Evolutionary conservation across 2,797 vertebrate genomes (phyloP).

Genomic region (Argyrosomus regius): DNA sequence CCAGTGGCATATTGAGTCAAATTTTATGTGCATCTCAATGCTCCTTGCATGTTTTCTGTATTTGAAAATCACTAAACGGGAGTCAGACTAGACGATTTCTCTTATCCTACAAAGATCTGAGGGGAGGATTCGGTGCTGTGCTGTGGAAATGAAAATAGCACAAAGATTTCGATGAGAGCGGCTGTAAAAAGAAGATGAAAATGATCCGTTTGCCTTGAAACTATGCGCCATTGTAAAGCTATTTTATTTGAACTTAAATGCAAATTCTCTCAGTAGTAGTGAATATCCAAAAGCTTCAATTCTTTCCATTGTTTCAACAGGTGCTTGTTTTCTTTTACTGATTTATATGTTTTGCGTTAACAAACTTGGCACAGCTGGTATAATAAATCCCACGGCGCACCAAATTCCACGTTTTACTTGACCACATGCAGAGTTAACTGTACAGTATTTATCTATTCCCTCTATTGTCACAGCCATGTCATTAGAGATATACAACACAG

Average conservation of each 20-base stretch:
- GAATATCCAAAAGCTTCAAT: not conserved
- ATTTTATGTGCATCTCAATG: slow-evolving; percentile 59
- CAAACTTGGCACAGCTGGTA: slow-evolving; percentile 12
- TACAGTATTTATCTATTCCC: not conserved
- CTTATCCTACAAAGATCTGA: slow-evolving; percentile 36
- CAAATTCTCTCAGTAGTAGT: not conserved
- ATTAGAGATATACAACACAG: slow-evolving; percentile 45
- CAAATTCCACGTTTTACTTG: slow-evolving; percentile 36
- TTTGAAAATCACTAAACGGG: slow-evolving; percentile 54
- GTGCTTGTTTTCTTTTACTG: not conserved
- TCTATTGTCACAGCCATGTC: slow-evolving; percentile 39
- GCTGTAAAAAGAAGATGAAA: slow-evolving; percentile 27
- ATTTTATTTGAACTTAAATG: not conserved
- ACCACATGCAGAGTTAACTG: slow-evolving; percentile 48
- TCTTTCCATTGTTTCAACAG: not conserved
- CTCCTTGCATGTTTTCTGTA: slow-evolving; percentile 35
- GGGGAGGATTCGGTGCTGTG: slow-evolving; percentile 24
- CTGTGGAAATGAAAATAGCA: slow-evolving; percentile 30
- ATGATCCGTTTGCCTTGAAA: not conserved
- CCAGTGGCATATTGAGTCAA: slow-evolving; percentile 55
- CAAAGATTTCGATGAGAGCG: slow-evolving; percentile 5
- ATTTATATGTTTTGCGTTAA: slow-evolving; percentile 24
- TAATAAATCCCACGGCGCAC: slow-evolving; percentile 11
- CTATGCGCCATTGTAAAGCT: slow-evolving; percentile 2
- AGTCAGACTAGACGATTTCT: slow-evolving; percentile 35